Percentiles rank a stretch among this genome's conserved stretches.
These are phyloP conservation scores for Desmophyllum pertusum DNA, from an alignment of 92 coral and sea anemone genomes.

Conservation along the genomic window DNA sequence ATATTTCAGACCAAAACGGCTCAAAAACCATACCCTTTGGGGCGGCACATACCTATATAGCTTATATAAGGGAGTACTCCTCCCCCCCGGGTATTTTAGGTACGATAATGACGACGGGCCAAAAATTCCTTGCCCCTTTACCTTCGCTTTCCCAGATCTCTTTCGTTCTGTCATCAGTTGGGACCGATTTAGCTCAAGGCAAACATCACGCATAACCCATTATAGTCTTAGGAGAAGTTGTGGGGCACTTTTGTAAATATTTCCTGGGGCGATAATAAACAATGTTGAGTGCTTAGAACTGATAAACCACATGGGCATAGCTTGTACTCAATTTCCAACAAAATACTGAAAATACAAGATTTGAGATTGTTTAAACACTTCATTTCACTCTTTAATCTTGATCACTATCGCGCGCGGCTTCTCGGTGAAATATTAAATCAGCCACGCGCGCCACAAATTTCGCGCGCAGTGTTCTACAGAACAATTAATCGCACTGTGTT, in stretches of 20 bases:
- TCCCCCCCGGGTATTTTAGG: background rate
- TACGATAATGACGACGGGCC: background rate
- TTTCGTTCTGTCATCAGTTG: slow-evolving; percentile 26
- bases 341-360: background rate
- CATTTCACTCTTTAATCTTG: background rate
- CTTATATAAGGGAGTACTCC: no score
- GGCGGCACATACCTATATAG: no score
- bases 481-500: slow-evolving; percentile 3
- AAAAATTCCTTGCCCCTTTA: background rate
- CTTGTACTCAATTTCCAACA: background rate
- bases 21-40: no score
- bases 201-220: slow-evolving; percentile 25
- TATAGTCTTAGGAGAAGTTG: background rate
- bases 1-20: no score
- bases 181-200: slow-evolving; percentile 9
- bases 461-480: background rate
- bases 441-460: background rate
- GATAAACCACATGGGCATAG: background rate
- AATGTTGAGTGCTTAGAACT: background rate
- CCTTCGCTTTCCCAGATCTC: background rate
- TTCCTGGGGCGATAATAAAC: background rate
- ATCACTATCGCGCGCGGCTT: background rate
- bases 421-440: background rate
- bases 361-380: background rate
- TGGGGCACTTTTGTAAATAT: slow-evolving; percentile 9